Evolutionary conservation across 2,113 vertebrate species (phyloP).

Genomic region (Passer domesticus): DNA sequence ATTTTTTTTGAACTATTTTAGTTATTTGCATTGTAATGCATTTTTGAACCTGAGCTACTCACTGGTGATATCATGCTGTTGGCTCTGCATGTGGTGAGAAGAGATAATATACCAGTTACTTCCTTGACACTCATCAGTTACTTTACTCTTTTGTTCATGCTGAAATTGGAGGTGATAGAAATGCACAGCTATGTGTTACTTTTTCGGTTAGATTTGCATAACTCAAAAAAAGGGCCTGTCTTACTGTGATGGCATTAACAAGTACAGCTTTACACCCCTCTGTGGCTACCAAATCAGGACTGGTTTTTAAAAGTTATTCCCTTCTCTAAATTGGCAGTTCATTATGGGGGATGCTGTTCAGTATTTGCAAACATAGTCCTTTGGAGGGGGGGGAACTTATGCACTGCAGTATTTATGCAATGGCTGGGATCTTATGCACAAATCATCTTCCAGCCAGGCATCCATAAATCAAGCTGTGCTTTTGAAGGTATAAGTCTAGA

Average conservation of each 20-base stretch:
- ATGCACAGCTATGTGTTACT: not conserved
- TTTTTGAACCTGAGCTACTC: not conserved
- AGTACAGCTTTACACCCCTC: not conserved
- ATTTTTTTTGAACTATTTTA: slow-evolving; percentile 38
- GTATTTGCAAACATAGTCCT: not conserved
- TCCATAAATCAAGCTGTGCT: not conserved
- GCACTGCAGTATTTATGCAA: not conserved
- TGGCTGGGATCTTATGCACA: not conserved
- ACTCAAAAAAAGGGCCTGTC: not conserved
- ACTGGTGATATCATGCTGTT: not conserved
- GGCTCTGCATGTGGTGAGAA: not conserved
- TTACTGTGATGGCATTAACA: not conserved
- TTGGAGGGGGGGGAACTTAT: not conserved
- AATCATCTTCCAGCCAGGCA: not conserved
- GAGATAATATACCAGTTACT: not conserved
- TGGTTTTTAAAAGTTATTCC: not conserved
- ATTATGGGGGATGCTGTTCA: not conserved
- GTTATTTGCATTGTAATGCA: slow-evolving; percentile 5
- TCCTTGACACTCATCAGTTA: not conserved
- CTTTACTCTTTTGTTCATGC: slow-evolving; percentile 32
- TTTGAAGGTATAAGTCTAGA: not conserved
- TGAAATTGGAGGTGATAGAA: slow-evolving; percentile 18
- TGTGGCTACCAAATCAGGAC: not conserved
- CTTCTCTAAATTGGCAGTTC: not conserved
- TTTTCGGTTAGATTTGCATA: not conserved